Evolutionary conservation across 2,888 invertebrate genomes (phyloP).

Genomic region (Ectropis crepuscularia): DNA sequence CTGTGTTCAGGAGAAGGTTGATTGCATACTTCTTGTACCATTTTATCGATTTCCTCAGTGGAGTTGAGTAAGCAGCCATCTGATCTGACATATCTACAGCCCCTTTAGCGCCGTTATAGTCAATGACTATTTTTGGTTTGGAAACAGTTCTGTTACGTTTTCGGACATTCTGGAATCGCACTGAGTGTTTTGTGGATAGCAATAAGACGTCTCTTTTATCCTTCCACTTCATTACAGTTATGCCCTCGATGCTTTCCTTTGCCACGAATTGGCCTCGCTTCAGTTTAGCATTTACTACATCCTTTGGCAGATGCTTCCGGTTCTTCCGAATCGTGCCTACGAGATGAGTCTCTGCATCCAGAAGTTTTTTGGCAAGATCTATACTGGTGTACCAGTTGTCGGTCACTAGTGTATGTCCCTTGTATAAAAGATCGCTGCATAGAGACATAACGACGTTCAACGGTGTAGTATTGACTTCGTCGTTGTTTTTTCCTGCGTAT

Average conservation of each 20-base stretch:
- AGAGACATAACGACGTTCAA: conserved; percentile 5
- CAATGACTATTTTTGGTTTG: conserved; percentile 5
- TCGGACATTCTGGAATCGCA: conserved; percentile 10
- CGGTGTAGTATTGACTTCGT: conserved; percentile 38
- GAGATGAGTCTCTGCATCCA: conserved; percentile 26
- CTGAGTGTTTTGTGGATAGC: conserved; percentile 34
- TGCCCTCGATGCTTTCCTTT: conserved; percentile 23
- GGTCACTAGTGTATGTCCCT: conserved; percentile 19
- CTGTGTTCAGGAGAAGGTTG: conserved; percentile 52
- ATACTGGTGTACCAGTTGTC: conserved; percentile 32
- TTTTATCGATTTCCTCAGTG: conserved; percentile 51
- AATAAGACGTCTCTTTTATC: conserved; percentile 32
- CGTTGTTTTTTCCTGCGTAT: conserved; percentile 37
- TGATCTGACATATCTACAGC: conserved; percentile 40
- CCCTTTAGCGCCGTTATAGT: conserved; percentile 8
- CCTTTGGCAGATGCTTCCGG: conserved; percentile 29
- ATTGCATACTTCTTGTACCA: conserved; percentile 55
- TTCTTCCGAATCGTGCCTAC: conserved; percentile 36
- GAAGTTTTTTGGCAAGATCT: conserved; percentile 19
- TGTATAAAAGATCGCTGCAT: neutral
- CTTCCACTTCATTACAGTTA: conserved; percentile 31
- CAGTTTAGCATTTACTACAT: conserved; percentile 32
- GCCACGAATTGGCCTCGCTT: conserved; percentile 29
- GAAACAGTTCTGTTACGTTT: conserved; percentile 1
- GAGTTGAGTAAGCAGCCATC: conserved; percentile 45